Evolutionary conservation across 1,140 invertebrate genomes (phyloP), one percentile per base, ranked within the genome.

Genomic region (Macrocentrus cingulum): DNA sequence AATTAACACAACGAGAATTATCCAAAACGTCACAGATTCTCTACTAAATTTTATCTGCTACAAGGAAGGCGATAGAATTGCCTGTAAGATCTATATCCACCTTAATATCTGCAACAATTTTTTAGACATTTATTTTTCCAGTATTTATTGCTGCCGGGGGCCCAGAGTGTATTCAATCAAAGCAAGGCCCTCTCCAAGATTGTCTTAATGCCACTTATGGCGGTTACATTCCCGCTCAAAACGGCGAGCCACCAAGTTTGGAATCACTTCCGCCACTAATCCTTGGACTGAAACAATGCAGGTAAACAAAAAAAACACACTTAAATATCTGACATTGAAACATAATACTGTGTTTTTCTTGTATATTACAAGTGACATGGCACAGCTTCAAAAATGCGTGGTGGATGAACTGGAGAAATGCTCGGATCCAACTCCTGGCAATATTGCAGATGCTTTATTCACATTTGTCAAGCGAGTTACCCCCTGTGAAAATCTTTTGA

Each of bases 41-140:
- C 64, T 91, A 0, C 66, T 87, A 0, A 81, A 85, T 25, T 92
- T 92, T 64, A 78, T 87, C 15, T 92, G 91, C 66, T 84, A 80
- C 48, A 90, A 89, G 60, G 89, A 91, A 61, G 91, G 91, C 3
- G 89, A 92, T 71, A 84, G 89, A 61, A 88, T 92, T 66, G 90
- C 90, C 1, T 79, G 88, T 90, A 76, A 82, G 86, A n/a, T n/a
- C n/a, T n/a, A n/a, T n/a, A n/a, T n/a, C n/a, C n/a, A n/a, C n/a
- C n/a, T n/a, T 84, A 60, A 56, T 36, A n/a, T 6, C 19, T 39
- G 23, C 13, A 23, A 44, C 36, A 2, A 29, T 39, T 54, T 2
- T 15, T 49, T 41, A 37, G 22, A 48, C 57, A 60, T 37, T 19
- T 67, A 48, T 64, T 59, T 68, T 82, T 85, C 8, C 65, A 89